These are phyloP conservation scores for Heterohyrax brucei DNA, from an alignment of 2,797 vertebrate species.

Conservation along the genomic window DNA sequence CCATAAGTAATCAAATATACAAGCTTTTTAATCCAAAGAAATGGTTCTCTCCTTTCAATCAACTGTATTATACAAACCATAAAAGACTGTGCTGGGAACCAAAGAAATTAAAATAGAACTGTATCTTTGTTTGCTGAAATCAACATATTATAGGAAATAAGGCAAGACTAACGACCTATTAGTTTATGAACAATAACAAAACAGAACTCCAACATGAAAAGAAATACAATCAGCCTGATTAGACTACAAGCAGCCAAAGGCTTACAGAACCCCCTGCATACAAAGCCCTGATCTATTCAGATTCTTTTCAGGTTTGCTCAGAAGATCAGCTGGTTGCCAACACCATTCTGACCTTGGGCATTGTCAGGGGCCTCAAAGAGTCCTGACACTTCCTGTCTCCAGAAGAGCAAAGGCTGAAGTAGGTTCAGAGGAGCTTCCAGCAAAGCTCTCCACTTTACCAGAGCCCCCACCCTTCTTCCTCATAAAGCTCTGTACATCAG, in stretches of 20 bases:
- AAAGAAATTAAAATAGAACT: slow-evolving; percentile 79
- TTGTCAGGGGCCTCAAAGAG: not conserved
- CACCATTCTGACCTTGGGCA: not conserved
- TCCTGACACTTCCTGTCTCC: not conserved
- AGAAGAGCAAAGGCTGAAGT: not conserved
- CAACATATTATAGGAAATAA: slow-evolving; percentile 75
- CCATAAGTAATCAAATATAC: slow-evolving; percentile 77
- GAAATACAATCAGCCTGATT: slow-evolving; percentile 60
- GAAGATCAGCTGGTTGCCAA: not conserved
- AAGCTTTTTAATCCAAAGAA: slow-evolving; percentile 81
- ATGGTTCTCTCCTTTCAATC: slow-evolving; percentile 74
- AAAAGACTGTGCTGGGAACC: slow-evolving; percentile 75
- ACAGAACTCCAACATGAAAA: slow-evolving; percentile 59
- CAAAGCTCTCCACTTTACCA: not conserved
- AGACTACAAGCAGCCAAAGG: slow-evolving; percentile 32
- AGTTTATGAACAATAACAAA: slow-evolving; percentile 72
- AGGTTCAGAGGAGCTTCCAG: not conserved
- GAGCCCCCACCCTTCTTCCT: not conserved
- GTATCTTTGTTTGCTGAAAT: slow-evolving; percentile 76
- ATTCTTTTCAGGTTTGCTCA: not conserved
- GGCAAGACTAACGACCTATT: slow-evolving; percentile 58
- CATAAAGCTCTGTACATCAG: not conserved
- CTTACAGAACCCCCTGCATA: not conserved
- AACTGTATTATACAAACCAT: slow-evolving; percentile 74
- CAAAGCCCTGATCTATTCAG: not conserved